Percentiles rank a stretch among this genome's conserved stretches.
Evolutionary conservation across 2,113 vertebrate species (phyloP).

Genomic region (Aphyosemion australe): DNA sequence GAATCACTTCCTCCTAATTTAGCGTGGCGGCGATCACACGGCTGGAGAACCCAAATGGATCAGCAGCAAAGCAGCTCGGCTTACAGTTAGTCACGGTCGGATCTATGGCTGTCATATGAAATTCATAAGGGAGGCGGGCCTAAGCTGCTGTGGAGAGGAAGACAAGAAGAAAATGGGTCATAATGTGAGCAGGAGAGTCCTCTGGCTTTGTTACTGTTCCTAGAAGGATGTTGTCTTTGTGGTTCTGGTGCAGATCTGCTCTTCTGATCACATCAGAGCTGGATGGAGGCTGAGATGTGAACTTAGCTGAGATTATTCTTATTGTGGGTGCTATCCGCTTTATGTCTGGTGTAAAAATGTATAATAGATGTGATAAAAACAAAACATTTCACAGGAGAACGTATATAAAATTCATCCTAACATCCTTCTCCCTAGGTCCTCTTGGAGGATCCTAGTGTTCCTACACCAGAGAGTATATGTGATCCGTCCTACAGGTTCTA

Average conservation of each 20-base stretch:
- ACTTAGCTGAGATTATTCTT: no score
- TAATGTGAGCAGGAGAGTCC: slow-evolving; percentile 35
- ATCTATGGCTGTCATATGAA: slow-evolving; percentile 43
- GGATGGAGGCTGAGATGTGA: slow-evolving; percentile 18
- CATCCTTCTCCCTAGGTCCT: no score
- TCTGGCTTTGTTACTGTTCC: slow-evolving; percentile 10
- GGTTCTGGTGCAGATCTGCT: background rate
- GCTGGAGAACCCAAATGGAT: slow-evolving; percentile 10
- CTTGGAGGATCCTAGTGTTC: no score
- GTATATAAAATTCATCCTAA: no score
- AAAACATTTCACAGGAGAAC: no score
- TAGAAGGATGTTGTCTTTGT: background rate
- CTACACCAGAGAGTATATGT: no score
- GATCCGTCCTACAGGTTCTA: no score
- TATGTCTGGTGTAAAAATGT: no score
- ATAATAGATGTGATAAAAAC: no score
- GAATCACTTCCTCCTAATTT: slow-evolving; percentile 22
- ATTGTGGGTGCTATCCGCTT: no score
- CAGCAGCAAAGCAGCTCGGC: slow-evolving; percentile 14
- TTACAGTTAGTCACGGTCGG: slow-evolving; percentile 39
- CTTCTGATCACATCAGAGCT: background rate
- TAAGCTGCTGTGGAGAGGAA: slow-evolving; percentile 27
- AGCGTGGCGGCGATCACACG: slow-evolving; percentile 13
- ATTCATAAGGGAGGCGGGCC: slow-evolving; percentile 51
- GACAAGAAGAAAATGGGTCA: slow-evolving; percentile 65